These are phyloP conservation scores for Centropyge bicolor DNA, from an alignment of 2,797 vertebrate species.

Conservation along the genomic window DNA sequence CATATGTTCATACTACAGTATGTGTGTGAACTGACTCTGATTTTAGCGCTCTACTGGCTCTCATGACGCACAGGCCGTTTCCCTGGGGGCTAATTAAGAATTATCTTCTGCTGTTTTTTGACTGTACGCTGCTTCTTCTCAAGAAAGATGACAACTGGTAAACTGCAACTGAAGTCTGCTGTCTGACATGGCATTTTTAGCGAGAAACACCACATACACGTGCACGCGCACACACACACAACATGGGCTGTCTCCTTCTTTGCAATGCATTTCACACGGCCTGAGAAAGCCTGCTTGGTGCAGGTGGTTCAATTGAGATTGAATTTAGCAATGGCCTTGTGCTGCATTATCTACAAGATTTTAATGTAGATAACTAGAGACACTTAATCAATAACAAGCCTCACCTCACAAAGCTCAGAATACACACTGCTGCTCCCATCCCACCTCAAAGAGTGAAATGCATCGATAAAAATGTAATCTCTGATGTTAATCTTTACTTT, in stretches of 20 bases:
- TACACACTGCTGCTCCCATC: constrained; percentile 3
- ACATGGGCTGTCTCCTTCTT: background rate
- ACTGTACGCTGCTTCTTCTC: constrained; percentile 33
- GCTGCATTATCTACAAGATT: constrained; percentile 36
- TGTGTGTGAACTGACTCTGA: background rate
- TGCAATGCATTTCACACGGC: constrained; percentile 8
- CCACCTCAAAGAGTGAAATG: background rate
- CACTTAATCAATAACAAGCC: constrained; percentile 50
- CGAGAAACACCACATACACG: background rate
- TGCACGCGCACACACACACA: background rate
- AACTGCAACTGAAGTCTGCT: constrained; percentile 28
- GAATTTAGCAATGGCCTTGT: constrained; percentile 39
- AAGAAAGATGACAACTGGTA: constrained; percentile 25
- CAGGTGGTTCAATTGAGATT: background rate
- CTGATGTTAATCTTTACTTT: background rate
- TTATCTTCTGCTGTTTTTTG: constrained; percentile 40
- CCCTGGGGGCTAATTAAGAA: constrained; percentile 57
- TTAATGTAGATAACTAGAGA: constrained; percentile 15
- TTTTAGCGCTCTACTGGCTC: constrained; percentile 8
- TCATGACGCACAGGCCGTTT: constrained; percentile 30
- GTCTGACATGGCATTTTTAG: constrained; percentile 15
- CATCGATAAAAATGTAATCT: constrained; percentile 1
- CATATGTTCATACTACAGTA: background rate
- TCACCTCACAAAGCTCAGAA: background rate
- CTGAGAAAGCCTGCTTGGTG: constrained; percentile 34